Base-by-base conservation (phyloP, 2,888 invertebrate genomes). In the Rotaria macrura region DNA sequence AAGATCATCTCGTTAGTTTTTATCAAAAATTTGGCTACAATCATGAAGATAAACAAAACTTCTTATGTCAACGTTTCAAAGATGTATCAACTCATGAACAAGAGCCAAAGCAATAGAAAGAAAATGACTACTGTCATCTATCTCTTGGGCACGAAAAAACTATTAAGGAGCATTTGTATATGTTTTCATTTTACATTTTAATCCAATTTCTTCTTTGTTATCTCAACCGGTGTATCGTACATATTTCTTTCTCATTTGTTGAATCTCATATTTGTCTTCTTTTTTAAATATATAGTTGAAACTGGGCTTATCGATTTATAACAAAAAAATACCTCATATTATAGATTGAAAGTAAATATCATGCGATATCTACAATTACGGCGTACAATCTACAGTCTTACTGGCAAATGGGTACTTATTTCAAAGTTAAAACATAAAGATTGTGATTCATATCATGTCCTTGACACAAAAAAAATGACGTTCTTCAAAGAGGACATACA, bases 21-120 rank as follows among this genome's bases (percentile, higher is more conserved):
- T 85, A 85, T 55, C 84, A 85, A 85, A 72, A 84, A 43, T 85
- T 85, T 54, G 84, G 84, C 38, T 86, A 84, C 49, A 29, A n/a
- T 17, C 29, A 84, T 29, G 86, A 86, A 49, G 72, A 86, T 34
- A 74, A 74, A 55, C 86, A 86, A 85, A 86, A 86, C 55, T 86
- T 74, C 79, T 72, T 86, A 54, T 86, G 86, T 57, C 74, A 74
- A 79, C 54, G 86, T 55, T 86, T 86, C n/a, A 54, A 49, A 84
- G 9, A 23, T 34, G n/a, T 84, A 14, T 84, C 52, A 23, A 29
- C 20, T 65, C 34, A 65, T 65, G n/a, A 65, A 65, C 29, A 34
- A 7, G 65, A 65, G 20, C 2, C 34, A 65, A 17, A 17, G 5
- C 20, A 17, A 34, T 34, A 17, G 20, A 34, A 17, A 20, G 29